Conservation (phyloP, 1,140 invertebrate species). For the Euura saliciscinereae region DNA sequence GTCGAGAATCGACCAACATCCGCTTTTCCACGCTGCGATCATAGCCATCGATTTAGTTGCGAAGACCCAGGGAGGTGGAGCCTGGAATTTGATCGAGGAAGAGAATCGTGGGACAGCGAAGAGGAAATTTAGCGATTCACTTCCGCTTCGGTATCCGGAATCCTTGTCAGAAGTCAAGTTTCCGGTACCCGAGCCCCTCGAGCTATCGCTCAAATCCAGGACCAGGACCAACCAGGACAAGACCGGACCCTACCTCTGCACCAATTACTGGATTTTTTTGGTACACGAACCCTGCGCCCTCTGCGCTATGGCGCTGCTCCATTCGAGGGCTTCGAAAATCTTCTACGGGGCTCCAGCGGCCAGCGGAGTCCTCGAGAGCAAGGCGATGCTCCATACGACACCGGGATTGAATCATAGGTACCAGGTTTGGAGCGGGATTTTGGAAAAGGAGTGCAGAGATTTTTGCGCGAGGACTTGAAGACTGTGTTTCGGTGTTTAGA, state of each 20-base stretch:
- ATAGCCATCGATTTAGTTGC: slow-evolving; percentile 86
- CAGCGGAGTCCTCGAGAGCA: slow-evolving; percentile 75
- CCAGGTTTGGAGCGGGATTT: slow-evolving; percentile 71
- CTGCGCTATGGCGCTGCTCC: slow-evolving; percentile 93
- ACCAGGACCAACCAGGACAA: slow-evolving; percentile 16
- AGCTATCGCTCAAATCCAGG: slow-evolving; percentile 19
- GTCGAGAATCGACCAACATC: slow-evolving; percentile 67
- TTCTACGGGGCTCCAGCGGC: slow-evolving; percentile 74
- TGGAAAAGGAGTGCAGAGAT: slow-evolving; percentile 43
- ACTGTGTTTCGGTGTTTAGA: too few relatives aligned
- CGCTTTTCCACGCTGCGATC: slow-evolving; percentile 86
- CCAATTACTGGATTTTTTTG: slow-evolving; percentile 85
- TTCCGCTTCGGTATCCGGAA: slow-evolving; percentile 43
- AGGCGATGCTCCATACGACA: slow-evolving; percentile 77
- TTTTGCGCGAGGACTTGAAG: too few relatives aligned
- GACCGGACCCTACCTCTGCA: slow-evolving; percentile 83
- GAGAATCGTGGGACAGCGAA: not conserved
- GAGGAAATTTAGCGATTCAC: not conserved
- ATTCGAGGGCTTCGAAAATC: slow-evolving; percentile 81
- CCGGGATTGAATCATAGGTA: slow-evolving; percentile 90
- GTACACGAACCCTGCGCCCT: slow-evolving; percentile 89
- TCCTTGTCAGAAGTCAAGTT: slow-evolving; percentile 31
- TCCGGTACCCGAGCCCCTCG: slow-evolving; percentile 21
- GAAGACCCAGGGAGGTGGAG: slow-evolving; percentile 79
- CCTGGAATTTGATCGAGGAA: slow-evolving; percentile 59